Conservation (phyloP, 2,113 vertebrate genomes). For the Alethe castanea region DNA sequence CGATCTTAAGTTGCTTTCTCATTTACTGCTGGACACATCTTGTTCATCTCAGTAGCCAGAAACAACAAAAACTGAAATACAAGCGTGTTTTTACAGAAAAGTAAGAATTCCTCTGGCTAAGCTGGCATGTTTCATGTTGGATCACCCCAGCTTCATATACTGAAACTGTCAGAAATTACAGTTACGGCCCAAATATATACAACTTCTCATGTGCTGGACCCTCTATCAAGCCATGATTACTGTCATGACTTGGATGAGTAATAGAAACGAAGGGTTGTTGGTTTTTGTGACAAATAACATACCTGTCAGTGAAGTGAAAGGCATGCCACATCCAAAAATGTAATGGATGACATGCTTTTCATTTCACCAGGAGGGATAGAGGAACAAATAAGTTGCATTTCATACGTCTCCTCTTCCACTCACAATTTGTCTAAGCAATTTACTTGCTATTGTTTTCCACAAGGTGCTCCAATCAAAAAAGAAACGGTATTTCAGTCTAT, state of each 20-base stretch:
- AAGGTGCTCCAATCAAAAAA: background rate
- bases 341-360: background rate
- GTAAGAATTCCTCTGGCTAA: slow-evolving; percentile 8
- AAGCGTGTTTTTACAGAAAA: background rate
- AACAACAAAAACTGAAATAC: slow-evolving; percentile 3
- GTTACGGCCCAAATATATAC: background rate
- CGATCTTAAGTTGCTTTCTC: background rate
- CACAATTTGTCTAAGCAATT: background rate
- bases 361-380: background rate
- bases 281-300: slow-evolving; percentile 42
- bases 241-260: slow-evolving; percentile 7
- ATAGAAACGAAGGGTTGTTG: background rate
- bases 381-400: background rate
- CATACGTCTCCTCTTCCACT: background rate
- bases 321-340: slow-evolving; percentile 1
- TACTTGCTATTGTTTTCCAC: background rate
- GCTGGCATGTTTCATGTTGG: slow-evolving; percentile 33
- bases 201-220: background rate
- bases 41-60: background rate
- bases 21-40: background rate
- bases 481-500: background rate
- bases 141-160: background rate
- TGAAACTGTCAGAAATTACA: slow-evolving; percentile 23
- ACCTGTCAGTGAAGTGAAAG: slow-evolving; percentile 39
- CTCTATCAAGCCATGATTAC: slow-evolving; percentile 21